These are phyloP conservation scores for Piprites chloris DNA, from an alignment of 2,113 vertebrate species.

Conservation along the genomic window DNA sequence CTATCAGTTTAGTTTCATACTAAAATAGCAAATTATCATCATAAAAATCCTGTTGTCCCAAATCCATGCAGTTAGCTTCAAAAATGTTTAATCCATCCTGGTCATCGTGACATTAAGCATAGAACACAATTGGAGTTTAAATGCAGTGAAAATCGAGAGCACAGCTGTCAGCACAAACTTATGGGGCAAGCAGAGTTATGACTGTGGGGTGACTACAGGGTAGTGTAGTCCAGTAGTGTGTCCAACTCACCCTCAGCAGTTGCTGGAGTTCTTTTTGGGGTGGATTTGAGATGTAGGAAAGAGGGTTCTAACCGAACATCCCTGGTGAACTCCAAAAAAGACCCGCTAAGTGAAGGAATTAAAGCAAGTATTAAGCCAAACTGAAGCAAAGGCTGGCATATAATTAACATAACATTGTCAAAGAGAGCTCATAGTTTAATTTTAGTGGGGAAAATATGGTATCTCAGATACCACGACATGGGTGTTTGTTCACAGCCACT, in stretches of 20 bases:
- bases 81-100: neutral
- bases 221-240: no score
- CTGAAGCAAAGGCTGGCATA: neutral
- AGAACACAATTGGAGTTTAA: neutral
- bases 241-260: no score
- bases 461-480: conserved; percentile 55
- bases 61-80: neutral
- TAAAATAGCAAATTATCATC: neutral
- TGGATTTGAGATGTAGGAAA: neutral
- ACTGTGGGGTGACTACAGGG: neutral
- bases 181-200: neutral
- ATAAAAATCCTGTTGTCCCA: neutral
- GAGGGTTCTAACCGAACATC: neutral
- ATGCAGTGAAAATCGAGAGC: neutral
- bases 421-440: conserved; percentile 52
- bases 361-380: neutral
- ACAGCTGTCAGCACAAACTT: neutral
- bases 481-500: conserved; percentile 63
- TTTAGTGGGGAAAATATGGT: conserved; percentile 62
- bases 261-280: neutral
- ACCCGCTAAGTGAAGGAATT: neutral
- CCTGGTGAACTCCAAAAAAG: neutral
- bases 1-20: neutral
- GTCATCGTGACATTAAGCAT: neutral
- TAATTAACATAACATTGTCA: conserved; percentile 40